Base-by-base conservation (phyloP, 2,113 vertebrate species). In the Pao palembangensis region DNA sequence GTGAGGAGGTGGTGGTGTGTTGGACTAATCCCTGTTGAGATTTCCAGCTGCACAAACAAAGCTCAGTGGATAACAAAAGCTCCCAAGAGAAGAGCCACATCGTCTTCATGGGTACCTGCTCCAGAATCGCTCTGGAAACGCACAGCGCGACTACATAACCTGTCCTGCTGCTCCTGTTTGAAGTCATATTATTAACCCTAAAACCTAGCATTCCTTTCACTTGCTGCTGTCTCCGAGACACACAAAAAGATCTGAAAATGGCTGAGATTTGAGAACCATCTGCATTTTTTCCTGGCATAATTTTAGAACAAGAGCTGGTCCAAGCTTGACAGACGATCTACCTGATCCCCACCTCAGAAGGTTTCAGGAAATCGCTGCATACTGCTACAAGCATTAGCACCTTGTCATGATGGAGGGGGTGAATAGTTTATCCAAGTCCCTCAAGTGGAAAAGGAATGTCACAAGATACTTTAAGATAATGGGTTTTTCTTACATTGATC, bases 41-140 rank as follows among this genome's bases (percentile, higher is more conserved):
- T 85, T 75, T 86, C 79, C 90, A 91, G 89, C 88, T 91, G 90
- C 88, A 88, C 89, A 90, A 91, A 91, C 83, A 90, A 90, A 87
- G 82, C 76, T 66, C 62, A 52, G 42, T 67, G 69, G 52, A 78
- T 76, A 84, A 90, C 85, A 90, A 90, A 87, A 81, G 60, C 69
- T 64, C 75, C 73, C 81, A 69, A 69, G 59, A 71, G 71, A 49
- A 13, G 71, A 84, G 62, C 60, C 69, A 67, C 68, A 76, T 58
- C 69, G 73, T 86, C 83, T 80, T 76, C 62, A 70, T 74, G 55
- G 65, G 71, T 88, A 90, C 87, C 88, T 88, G 85, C 67, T 61
- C 18, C 43, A 55, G 63, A 14, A 73, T 64, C 21, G 1, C 52
- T 47, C 51, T 14, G 59, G 44, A 47, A 56, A 58, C 71, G 49